Evolutionary conservation across 1,140 invertebrate genomes (phyloP), one percentile per base, ranked within the genome.

Genomic region (Semibalanus balanoides): DNA sequence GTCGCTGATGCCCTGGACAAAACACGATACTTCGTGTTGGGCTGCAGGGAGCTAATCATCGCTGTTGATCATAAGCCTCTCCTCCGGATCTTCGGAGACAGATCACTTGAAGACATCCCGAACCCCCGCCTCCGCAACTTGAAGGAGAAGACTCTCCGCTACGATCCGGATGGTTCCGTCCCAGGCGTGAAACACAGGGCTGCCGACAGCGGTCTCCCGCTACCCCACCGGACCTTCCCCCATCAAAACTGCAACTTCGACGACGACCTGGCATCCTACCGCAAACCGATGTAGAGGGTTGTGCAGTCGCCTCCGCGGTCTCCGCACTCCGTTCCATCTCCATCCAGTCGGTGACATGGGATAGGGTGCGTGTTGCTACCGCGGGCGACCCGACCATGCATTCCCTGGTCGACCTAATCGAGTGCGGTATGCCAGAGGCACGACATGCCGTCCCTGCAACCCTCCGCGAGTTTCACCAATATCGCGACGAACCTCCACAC

Each of bases 1-100:
- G 75, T 76, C 30, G 75, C 30, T 3, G 75, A 75, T 43, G 75
- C 75, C 11, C 31, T 75, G 30, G 75, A 75, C 19, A 75, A 75
- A 31, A n/a, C 27, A n/a, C 75, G 75, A 1, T 71, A 76, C 28
- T 76, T 76, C 30, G 51, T 76, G 11, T 43, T 76, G 3, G 75
- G 75, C 3, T 76, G 75, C 27, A 19, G 1, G 17, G 64, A 76
- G 17, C 64, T 76, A 25, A 71, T 71, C 75, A 71, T 76, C n/a
- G 75, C 69, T 7, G 69, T 70, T 5, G 69, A 70, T 28, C 69
- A 70, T 70, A 70, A 70, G 28, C 69, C 69, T 5, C 25, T 70
- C 7, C 69, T 70, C 7, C 5, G 25, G 28, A 7, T 70, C 7
- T 28, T 70, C 25, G 69, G 69, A 9, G 69, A 70, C 28, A 25